A percentile compares a stretch with the other conserved stretches of the same genome.
phyloP scores from a whole-genome alignment of 2,888 invertebrate species.

The Anodontia alba region DNA sequence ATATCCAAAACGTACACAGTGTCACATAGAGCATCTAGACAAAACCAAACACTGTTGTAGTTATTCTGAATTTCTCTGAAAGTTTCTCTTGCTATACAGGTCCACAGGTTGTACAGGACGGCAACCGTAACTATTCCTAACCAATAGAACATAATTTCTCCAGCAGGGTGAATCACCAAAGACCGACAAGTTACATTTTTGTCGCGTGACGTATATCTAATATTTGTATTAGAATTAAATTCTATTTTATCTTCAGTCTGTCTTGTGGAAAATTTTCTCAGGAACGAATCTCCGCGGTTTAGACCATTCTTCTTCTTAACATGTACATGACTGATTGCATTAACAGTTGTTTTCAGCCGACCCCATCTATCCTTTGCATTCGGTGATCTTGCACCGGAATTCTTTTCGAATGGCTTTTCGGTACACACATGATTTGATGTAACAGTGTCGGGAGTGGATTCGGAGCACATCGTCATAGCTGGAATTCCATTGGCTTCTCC shows the following conservation, averaged over 20 bases:
- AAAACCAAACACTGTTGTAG: slow-evolving; percentile 77
- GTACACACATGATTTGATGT: not conserved
- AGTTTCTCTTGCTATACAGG: slow-evolving; percentile 96
- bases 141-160: slow-evolving; percentile 98
- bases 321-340: slow-evolving; percentile 72
- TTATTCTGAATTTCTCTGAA: slow-evolving; percentile 92
- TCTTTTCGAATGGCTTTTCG: not conserved
- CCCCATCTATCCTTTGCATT: slow-evolving; percentile 54
- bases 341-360: slow-evolving; percentile 50
- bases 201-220: not conserved
- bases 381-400: not conserved
- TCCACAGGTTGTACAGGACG: slow-evolving; percentile 98
- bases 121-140: slow-evolving; percentile 94
- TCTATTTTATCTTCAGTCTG: slow-evolving; percentile 86
- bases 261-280: slow-evolving; percentile 96
- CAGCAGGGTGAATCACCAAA: slow-evolving; percentile 94
- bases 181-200: slow-evolving; percentile 27
- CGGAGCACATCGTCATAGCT: not conserved
- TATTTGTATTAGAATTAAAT: slow-evolving; percentile 49
- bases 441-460: not conserved
- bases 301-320: slow-evolving; percentile 72
- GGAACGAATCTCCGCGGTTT: slow-evolving; percentile 87
- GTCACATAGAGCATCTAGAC: slow-evolving; percentile 92
- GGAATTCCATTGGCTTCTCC: not conserved
- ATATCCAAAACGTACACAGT: slow-evolving; percentile 95